Conservation (phyloP, 2,888 invertebrate species). For the Exephanes ischioxanthus region DNA sequence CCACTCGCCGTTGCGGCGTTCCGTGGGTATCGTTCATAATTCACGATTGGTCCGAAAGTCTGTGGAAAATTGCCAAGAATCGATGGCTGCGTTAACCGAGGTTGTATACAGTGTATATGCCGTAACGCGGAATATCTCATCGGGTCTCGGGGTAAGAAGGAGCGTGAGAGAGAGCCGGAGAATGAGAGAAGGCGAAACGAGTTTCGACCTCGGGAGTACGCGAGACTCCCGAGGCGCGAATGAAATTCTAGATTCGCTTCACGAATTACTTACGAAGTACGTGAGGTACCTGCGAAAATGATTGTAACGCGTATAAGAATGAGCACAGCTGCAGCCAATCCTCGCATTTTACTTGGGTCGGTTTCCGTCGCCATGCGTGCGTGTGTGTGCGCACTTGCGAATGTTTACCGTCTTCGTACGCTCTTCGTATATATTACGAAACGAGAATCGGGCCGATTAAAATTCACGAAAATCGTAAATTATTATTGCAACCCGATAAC, state of each 20-base stretch:
- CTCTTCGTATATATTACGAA: slow-evolving; percentile 24
- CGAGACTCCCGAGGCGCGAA: slow-evolving; percentile 65
- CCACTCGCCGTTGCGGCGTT: slow-evolving; percentile 20
- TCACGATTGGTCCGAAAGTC: slow-evolving; percentile 52
- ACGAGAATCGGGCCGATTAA: slow-evolving; percentile 1
- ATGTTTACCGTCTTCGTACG: slow-evolving; percentile 22
- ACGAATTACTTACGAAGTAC: slow-evolving; percentile 80
- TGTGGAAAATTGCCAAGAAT: slow-evolving; percentile 59
- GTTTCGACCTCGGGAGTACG: slow-evolving; percentile 62
- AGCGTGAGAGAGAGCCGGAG: slow-evolving; percentile 41
- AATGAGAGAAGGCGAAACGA: slow-evolving; percentile 63
- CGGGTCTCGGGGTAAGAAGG: slow-evolving; percentile 42
- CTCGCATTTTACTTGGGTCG: slow-evolving; percentile 32
- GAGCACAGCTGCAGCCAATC: slow-evolving; percentile 52
- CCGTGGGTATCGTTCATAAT: slow-evolving; percentile 37
- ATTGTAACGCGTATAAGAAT: slow-evolving; percentile 50
- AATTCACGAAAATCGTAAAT: slow-evolving; percentile 23
- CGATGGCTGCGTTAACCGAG: slow-evolving; percentile 28
- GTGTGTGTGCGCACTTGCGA: background rate
- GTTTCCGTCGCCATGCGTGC: slow-evolving; percentile 7
- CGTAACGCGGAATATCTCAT: slow-evolving; percentile 20
- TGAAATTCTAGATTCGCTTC: slow-evolving; percentile 77
- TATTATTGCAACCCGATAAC: background rate
- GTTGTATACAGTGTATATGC: slow-evolving; percentile 33
- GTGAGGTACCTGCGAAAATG: slow-evolving; percentile 77